Evolutionary conservation across 2,888 invertebrate genomes (phyloP).

Genomic region (Epirrita christyi): DNA sequence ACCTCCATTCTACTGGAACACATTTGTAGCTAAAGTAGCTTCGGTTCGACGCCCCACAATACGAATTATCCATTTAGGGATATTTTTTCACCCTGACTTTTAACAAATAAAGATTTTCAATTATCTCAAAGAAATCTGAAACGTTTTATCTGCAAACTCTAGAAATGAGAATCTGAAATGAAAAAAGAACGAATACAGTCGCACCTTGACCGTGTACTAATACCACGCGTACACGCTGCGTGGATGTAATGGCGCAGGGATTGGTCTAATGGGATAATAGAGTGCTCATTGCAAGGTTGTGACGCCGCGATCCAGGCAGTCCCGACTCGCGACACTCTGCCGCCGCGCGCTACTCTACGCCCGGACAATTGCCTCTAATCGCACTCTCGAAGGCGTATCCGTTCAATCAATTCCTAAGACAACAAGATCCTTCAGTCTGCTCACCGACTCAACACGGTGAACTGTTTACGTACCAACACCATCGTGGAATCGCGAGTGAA

Average conservation of each 20-base stretch:
- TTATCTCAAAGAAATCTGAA: slow-evolving; percentile 7
- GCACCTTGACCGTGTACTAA: slow-evolving; percentile 81
- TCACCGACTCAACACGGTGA: slow-evolving; percentile 56
- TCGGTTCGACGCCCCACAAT: slow-evolving; percentile 52
- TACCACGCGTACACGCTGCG: slow-evolving; percentile 66
- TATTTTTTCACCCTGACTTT: slow-evolving; percentile 37
- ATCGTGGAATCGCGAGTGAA: slow-evolving; percentile 41
- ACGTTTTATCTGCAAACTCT: slow-evolving; percentile 12
- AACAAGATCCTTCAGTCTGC: slow-evolving; percentile 71
- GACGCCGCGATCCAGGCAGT: slow-evolving; percentile 66
- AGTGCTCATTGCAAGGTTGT: slow-evolving; percentile 80
- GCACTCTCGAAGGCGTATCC: slow-evolving; percentile 80
- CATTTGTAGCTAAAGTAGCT: slow-evolving; percentile 61
- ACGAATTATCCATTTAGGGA: slow-evolving; percentile 50
- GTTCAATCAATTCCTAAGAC: slow-evolving; percentile 78
- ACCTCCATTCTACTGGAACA: slow-evolving; percentile 57
- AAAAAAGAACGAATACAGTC: slow-evolving; percentile 47
- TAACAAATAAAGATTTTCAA: slow-evolving; percentile 25
- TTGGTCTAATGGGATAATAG: slow-evolving; percentile 81
- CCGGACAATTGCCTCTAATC: slow-evolving; percentile 78
- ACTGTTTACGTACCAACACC: slow-evolving; percentile 41
- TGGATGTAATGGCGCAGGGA: slow-evolving; percentile 71
- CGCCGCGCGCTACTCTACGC: slow-evolving; percentile 67
- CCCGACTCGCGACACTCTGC: slow-evolving; percentile 60
- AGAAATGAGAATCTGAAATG: slow-evolving; percentile 33